Evolutionary conservation across 2,888 invertebrate genomes (phyloP).

Genomic region (Metallyticus violacea): DNA sequence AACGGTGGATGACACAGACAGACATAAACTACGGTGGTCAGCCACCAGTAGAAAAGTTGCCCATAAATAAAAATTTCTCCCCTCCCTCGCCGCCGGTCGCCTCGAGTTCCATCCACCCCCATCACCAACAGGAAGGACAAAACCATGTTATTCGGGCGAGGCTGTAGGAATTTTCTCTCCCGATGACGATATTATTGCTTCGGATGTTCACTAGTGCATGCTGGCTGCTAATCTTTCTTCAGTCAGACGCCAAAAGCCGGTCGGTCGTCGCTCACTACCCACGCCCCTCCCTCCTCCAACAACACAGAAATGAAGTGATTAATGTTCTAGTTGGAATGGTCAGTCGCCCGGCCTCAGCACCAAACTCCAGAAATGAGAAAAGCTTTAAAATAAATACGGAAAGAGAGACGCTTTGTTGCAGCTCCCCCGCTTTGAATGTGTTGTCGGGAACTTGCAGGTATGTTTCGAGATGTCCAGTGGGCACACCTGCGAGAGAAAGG

Average conservation of each 20-base stretch:
- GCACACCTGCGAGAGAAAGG: too few relatives aligned
- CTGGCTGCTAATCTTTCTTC: slow-evolving; percentile 13
- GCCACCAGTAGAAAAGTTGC: slow-evolving; percentile 16
- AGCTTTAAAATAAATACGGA: too few relatives aligned
- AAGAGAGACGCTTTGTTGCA: not conserved
- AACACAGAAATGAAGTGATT: slow-evolving; percentile 14
- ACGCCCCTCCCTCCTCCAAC: slow-evolving; percentile 1
- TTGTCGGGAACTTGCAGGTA: not conserved
- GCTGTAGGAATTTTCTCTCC: slow-evolving; percentile 3
- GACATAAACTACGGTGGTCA: slow-evolving; percentile 16
- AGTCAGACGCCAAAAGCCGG: slow-evolving; percentile 13
- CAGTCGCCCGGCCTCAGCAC: not conserved
- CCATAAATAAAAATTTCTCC: slow-evolving; percentile 16
- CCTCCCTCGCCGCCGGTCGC: not conserved
- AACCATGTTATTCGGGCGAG: not conserved
- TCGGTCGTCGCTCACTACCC: not conserved
- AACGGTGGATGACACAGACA: slow-evolving; percentile 22
- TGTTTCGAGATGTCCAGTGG: not conserved
- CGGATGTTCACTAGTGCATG: not conserved
- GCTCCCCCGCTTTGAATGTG: not conserved
- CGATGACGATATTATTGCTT: slow-evolving; percentile 8
- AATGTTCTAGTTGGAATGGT: slow-evolving; percentile 15
- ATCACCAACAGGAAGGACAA: slow-evolving; percentile 16
- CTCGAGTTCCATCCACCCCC: slow-evolving; percentile 6
- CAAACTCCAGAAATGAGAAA: not conserved